phyloP scores from a whole-genome alignment of 2,113 vertebrate species.

The Chaetops frenatus region DNA sequence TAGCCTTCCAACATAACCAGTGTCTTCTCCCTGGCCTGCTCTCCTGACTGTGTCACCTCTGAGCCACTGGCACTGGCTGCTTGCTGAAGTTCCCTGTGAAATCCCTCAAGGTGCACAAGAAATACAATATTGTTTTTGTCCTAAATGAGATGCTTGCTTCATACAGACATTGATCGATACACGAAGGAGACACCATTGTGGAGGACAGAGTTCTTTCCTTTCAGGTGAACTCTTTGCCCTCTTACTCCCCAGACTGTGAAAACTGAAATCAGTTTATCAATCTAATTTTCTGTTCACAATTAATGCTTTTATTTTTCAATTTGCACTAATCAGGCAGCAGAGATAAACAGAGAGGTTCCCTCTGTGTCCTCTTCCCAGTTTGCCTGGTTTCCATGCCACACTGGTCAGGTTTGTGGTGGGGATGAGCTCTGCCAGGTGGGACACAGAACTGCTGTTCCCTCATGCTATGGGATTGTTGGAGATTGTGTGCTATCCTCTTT shows the following conservation, averaged over 20 bases:
- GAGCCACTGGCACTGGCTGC: not conserved
- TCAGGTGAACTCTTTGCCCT: not conserved
- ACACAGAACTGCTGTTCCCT: not conserved
- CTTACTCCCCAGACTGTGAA: not conserved
- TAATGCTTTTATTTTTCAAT: not conserved
- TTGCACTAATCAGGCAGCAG: not conserved
- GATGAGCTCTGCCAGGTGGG: not conserved
- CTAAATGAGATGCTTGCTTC: not conserved
- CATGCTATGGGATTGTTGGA: accelerated
- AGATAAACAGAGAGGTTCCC: not conserved
- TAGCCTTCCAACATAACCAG: not conserved
- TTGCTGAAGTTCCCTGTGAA: not conserved
- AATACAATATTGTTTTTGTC: not conserved
- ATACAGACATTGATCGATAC: not conserved
- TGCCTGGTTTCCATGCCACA: accelerated
- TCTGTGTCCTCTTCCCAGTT: accelerated
- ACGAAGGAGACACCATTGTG: not conserved
- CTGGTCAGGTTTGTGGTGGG: accelerated
- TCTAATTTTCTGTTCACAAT: not conserved
- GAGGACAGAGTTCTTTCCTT: not conserved
- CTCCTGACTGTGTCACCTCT: not conserved
- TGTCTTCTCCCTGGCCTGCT: not conserved
- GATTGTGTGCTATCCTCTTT: not conserved
- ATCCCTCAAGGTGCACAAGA: slow-evolving; percentile 12
- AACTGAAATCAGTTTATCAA: not conserved